Base-by-base conservation (phyloP, 2,797 vertebrate species). In the Squalus acanthias region DNA sequence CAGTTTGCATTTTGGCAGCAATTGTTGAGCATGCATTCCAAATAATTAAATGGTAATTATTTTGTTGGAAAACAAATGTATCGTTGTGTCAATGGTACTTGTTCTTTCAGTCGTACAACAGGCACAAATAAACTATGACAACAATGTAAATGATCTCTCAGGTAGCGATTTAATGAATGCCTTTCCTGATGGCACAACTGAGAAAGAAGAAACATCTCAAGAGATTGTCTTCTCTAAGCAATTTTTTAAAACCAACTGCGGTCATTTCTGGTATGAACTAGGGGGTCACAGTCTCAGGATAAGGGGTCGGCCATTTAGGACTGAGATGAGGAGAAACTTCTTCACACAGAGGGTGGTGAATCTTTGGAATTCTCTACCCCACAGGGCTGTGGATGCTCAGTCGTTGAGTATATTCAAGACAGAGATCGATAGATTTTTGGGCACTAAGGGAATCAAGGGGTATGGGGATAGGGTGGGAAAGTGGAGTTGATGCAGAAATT, bases 61-160 rank as follows among this genome's bases (percentile, higher is more conserved):
- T 95, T 95, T 76, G 94, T 95, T 95, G 17, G 94, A 76, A 95
- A 95, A 95, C 70, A 76, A 74, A n/a, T 57, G 50, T 60, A 33
- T 76, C 13, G 33, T 76, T 57, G 50, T 60, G 70, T 53, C 94
- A 29, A 57, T 33, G 70, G 12, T 76, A 53, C 69, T 74, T 72
- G 69, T 63, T 92, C 7, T 67, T 67, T 46, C 69, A n/a, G 15
- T 95, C 15, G 70, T 20, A 74, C 33, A 74, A 74, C 9, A 53
- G 3, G 57, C 53, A 20, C 60, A 65, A 70, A 24, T 72, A 95
- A 95, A 50, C 65, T 2, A 65, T 26, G 26, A 15, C 24, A 72
- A 46, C 93, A 50, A 29, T 50, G 46, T 17, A 2, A 76, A 33
- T 57, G 24, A 53, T 57, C 70, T 72, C 70, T 95, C 46, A 50